Conservation (phyloP, 1,140 invertebrate species). For the Lasioglossum baleicum region DNA sequence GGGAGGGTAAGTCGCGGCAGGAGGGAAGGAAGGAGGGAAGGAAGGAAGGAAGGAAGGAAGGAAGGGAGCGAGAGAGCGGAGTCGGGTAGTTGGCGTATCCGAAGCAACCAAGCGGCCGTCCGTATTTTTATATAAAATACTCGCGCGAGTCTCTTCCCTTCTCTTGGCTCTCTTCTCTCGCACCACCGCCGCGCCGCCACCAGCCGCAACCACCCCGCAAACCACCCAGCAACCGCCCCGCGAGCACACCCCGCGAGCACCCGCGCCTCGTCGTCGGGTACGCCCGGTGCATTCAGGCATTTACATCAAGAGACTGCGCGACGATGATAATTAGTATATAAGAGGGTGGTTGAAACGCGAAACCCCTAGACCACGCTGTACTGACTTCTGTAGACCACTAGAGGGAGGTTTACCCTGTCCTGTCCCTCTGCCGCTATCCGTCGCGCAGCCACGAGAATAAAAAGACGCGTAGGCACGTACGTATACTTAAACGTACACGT, state of each 20-base stretch:
- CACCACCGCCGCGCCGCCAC: conserved; percentile 14
- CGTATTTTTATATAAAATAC: conserved; percentile 65
- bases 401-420: conserved; percentile 57
- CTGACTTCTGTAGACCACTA: conserved; percentile 76
- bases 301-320: conserved; percentile 72
- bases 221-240: conserved; percentile 16
- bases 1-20: conserved; percentile 2
- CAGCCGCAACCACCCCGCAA: conserved; percentile 9
- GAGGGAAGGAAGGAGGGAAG: not conserved
- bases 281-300: conserved; percentile 71
- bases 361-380: conserved; percentile 70
- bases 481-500: conserved; percentile 35
- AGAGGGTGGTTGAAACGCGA: conserved; percentile 71
- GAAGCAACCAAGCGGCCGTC: conserved; percentile 38
- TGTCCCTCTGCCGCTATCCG: conserved; percentile 44
- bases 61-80: not conserved
- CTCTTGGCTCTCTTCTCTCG: conserved; percentile 28
- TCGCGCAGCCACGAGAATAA: conserved; percentile 48
- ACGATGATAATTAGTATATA: conserved; percentile 78
- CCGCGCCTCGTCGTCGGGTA: conserved; percentile 24
- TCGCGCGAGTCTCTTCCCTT: conserved; percentile 48
- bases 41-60: not conserved
- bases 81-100: conserved; percentile 23
- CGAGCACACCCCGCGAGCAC: conserved; percentile 8
- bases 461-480: conserved; percentile 51